Evolutionary conservation across 2,797 vertebrate species (phyloP).

Genomic region (Podargus strigoides): DNA sequence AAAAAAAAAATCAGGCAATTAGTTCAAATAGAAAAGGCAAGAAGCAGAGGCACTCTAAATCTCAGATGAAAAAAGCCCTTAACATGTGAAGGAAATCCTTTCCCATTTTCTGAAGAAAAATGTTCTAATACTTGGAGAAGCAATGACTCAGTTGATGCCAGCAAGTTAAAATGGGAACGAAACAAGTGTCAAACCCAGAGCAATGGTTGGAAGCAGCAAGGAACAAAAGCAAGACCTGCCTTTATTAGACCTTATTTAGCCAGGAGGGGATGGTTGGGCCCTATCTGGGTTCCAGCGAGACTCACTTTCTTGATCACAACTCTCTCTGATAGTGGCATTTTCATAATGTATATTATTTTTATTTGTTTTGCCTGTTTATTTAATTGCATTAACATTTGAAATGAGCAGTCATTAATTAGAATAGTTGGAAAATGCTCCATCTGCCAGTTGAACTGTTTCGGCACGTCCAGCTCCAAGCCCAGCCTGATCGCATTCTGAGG

Average conservation of each 20-base stretch:
- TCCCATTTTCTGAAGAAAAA: constrained; percentile 22
- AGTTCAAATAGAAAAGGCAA: constrained; percentile 42
- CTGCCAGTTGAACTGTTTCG: constrained; percentile 57
- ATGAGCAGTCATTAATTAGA: constrained; percentile 52
- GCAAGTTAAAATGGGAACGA: constrained; percentile 29
- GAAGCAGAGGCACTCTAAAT: not conserved
- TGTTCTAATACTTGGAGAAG: not conserved
- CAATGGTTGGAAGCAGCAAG: not conserved
- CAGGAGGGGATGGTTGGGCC: not conserved
- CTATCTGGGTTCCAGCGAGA: not conserved
- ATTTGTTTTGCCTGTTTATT: constrained; percentile 61
- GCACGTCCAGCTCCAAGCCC: constrained; percentile 51
- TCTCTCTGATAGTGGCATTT: not conserved
- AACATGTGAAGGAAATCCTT: not conserved
- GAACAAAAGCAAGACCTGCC: not conserved
- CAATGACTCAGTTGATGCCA: not conserved
- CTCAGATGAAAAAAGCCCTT: not conserved
- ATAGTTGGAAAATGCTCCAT: constrained; percentile 42
- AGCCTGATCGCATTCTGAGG: constrained; percentile 28
- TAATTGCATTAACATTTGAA: constrained; percentile 53
- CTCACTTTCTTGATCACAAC: not conserved
- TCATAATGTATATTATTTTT: constrained; percentile 28
- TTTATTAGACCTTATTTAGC: not conserved
- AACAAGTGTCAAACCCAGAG: constrained; percentile 13
- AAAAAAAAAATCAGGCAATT: not conserved